Conservation (phyloP, 2,113 vertebrate genomes). For the Podarcis muralis region DNA sequence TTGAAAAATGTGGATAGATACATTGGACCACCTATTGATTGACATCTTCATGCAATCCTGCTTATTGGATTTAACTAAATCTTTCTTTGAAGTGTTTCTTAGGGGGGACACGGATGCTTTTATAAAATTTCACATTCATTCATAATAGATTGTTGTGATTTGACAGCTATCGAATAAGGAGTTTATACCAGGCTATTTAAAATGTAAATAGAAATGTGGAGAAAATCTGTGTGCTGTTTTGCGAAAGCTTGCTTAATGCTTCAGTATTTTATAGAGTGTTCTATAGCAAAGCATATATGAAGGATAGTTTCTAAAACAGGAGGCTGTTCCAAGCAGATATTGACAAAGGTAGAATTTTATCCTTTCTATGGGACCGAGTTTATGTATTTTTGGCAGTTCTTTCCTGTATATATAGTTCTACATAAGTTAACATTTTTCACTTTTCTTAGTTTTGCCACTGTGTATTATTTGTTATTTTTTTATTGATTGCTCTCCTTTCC, state of each 20-base stretch:
- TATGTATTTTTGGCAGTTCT: constrained; percentile 41
- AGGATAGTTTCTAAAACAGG: constrained; percentile 35
- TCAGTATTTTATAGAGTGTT: background rate
- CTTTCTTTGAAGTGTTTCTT: constrained; percentile 54
- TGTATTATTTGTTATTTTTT: constrained; percentile 26
- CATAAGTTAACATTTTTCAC: constrained; percentile 5
- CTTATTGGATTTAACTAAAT: constrained; percentile 53
- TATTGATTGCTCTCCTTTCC: constrained; percentile 33
- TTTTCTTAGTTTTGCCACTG: constrained; percentile 33
- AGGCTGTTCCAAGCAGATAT: constrained; percentile 36
- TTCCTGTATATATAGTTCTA: background rate
- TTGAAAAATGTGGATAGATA: constrained; percentile 41
- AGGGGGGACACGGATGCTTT: constrained; percentile 43
- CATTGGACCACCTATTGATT: constrained; percentile 36
- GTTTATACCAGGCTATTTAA: constrained; percentile 39
- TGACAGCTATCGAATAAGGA: constrained; percentile 33
- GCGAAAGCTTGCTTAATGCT: background rate
- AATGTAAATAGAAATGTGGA: constrained; percentile 35
- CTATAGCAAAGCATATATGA: constrained; percentile 4
- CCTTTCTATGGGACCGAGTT: background rate
- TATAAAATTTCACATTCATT: constrained; percentile 44
- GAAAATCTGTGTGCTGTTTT: background rate
- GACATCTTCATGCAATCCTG: constrained; percentile 59
- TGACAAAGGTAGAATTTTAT: constrained; percentile 49
- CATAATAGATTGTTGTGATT: constrained; percentile 38